Evolutionary conservation across 2,888 invertebrate genomes (phyloP), one percentile per base, ranked within the genome.

Genomic region (Ceriagrion tenellum): DNA sequence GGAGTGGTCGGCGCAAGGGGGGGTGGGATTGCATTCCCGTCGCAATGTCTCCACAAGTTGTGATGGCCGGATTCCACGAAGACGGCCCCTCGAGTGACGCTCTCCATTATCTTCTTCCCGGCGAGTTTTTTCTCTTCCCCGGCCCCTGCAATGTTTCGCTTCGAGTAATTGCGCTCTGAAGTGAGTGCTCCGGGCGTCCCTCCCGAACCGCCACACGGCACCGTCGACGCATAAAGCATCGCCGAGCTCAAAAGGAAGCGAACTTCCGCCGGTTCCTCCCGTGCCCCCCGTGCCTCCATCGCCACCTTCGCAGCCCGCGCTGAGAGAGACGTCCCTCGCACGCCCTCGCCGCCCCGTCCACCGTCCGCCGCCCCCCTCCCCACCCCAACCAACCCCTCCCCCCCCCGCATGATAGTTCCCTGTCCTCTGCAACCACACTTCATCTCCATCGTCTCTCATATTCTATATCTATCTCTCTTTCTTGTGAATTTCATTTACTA

Each of bases 101-200:
- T 18, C 81, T 81, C 81, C n/a, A 81, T 81, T 81, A 81, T 81
- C 81, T 69, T 35, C 81, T 81, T 35, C 30, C 81, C 81, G 81
- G 35, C 35, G 35, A 81, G 13, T 16, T 35, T 81, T 81, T 81
- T 81, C 20, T 59, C 8, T n/a, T n/a, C n/a, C n/a, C n/a, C n/a
- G 16, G 13, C 30, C 81, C 81, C 81, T 8, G 81, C 81, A 81
- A 35, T 81, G 26, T 35, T 81, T n/a, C 16, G 81, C 30, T 26
- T 13, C 30, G 26, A 81, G 81, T 81, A 81, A 81, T 81, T 35
- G 81, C 81, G 30, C 47, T 47, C 47, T 47, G 47, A 47, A 47
- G 2, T 47, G 8, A 47, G 47, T 35, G 30, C 74, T 81, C 74
- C 23, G 13, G n/a, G 20, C 74, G 74, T 18, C 12, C 30, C 35